Evolutionary conservation across 2,888 invertebrate genomes (phyloP), one percentile per base, ranked within the genome.

Genomic region (Calliphora vomitoria): DNA sequence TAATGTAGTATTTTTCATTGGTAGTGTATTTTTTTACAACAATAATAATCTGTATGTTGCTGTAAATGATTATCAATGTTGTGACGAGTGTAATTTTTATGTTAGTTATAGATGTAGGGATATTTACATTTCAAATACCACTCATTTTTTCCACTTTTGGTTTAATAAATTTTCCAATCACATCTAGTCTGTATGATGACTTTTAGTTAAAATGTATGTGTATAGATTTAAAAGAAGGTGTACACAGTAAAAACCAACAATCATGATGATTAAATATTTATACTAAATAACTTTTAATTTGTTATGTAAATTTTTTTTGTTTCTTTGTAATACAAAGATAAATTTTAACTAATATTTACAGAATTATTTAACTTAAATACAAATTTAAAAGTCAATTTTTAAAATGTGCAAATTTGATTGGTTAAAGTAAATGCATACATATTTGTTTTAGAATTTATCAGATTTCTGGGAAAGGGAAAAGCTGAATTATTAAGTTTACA

Each of bases 281-380:
- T 15, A 78, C 44, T 68, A 80, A 62, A 69, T 66, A 80, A 62
- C 31, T 85, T 75, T 80, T 41, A 75, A 74, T 68, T 80, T 80
- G 53, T 74, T 75, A 75, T 85, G 78, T 25, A 78, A 72, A 78
- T 82, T 53, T 64, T 25, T 18, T 25, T 25, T n/a, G n/a, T n/a
- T 44, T 47, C 8, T 38, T 50, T 79, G 8, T 31, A 10, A 35
- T 35, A 5, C n/a, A 38, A 31, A 47, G 35, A 64, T n/a, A 55
- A 38, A 64, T 81, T n/a, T 72, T 66, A n/a, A 35, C 13, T 18
- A 41, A 66, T 41, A 53, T 55, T 82, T 66, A 4, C 13, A 11
- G 38, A 66, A 55, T 18, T 10, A 55, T 44, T 58, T 55, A 66
- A 8, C 55, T 66, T 35, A 53, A 64, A 41, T 8, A 69, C 35